Conservation (phyloP, 35 echinoderm and acorn worm species). For the Eucidaris tribuloides region DNA sequence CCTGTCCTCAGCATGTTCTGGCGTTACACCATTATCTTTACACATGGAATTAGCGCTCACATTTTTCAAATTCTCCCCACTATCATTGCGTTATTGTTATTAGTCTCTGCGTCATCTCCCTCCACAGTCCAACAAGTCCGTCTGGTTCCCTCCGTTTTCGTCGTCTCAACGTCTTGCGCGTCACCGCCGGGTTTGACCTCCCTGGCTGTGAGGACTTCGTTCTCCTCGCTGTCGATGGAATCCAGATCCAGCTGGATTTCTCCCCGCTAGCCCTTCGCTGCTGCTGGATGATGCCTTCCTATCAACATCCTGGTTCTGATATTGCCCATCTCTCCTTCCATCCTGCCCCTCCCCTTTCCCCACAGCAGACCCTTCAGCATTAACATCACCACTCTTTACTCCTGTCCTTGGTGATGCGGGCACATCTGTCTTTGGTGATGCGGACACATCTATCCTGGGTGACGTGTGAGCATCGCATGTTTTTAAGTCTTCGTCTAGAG, state of each 20-base stretch:
- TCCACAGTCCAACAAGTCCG: not conserved
- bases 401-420: not conserved
- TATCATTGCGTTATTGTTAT: not conserved
- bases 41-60: not conserved
- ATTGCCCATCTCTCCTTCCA: too few species aligned
- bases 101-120: not conserved
- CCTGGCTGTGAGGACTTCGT: constrained; percentile 24
- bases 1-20: not conserved
- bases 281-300: too few species aligned
- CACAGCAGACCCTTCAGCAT: not conserved
- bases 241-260: constrained; percentile 30
- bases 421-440: not conserved
- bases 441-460: not conserved
- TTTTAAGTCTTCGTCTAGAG: not conserved
- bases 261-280: not conserved
- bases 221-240: constrained; percentile 45
- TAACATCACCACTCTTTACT: not conserved
- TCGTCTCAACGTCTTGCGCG: not conserved
- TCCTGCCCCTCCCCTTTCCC: not conserved
- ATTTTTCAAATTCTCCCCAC: not conserved
- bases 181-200: not conserved
- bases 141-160: too few species aligned
- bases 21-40: not conserved
- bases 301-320: too few species aligned
- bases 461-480: not conserved